These are phyloP conservation scores for Falco biarmicus DNA, from an alignment of 2,797 vertebrate genomes.

Conservation along the genomic window DNA sequence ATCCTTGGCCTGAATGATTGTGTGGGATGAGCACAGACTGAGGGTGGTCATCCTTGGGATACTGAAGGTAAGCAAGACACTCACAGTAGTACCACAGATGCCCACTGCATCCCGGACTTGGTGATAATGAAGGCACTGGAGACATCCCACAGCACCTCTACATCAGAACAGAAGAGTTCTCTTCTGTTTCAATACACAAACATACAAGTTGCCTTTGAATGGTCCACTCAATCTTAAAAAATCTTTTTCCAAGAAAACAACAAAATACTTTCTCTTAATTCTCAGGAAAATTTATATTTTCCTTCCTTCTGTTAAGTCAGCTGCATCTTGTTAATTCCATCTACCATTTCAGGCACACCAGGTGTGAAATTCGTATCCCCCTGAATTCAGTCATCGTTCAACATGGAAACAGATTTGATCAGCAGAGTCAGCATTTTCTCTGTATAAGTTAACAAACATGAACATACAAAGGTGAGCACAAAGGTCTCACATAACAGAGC, in stretches of 20 bases:
- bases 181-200: not conserved
- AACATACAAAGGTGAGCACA: not conserved
- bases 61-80: not conserved
- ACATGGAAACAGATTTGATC: not conserved
- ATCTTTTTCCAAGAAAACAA: not conserved
- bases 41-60: not conserved
- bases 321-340: not conserved
- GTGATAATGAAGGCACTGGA: not conserved
- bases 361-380: not conserved
- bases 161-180: not conserved
- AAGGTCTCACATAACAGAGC: not conserved
- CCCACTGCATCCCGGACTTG: not conserved
- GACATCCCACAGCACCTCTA: not conserved
- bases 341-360: not conserved
- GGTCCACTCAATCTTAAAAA: accelerated
- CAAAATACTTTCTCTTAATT: not conserved
- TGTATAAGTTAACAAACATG: not conserved
- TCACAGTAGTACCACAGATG: not conserved
- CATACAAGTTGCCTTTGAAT: not conserved
- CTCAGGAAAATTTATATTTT: not conserved
- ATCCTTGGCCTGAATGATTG: not conserved
- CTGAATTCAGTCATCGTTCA: not conserved
- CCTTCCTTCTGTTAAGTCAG: not conserved
- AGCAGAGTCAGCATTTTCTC: not conserved
- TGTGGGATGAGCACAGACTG: not conserved